Evolutionary conservation across 2,113 vertebrate species (phyloP).

Genomic region (Terrapene triunguis): DNA sequence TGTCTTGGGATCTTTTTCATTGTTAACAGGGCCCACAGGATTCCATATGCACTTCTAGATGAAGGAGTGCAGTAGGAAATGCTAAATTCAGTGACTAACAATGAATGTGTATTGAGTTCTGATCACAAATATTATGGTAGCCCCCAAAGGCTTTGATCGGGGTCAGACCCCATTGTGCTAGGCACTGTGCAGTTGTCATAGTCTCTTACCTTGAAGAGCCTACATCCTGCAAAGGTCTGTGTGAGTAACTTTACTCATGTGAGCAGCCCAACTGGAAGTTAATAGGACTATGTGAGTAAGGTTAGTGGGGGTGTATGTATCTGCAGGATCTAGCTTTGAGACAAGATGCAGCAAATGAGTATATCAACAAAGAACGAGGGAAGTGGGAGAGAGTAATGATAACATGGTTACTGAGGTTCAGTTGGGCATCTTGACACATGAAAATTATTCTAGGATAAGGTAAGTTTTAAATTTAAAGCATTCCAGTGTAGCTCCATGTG

Average conservation of each 20-base stretch:
- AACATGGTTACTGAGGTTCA: no score
- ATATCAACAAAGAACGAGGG: not conserved
- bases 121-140: not conserved
- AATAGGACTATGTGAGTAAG: not conserved
- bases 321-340: not conserved
- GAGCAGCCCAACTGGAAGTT: not conserved
- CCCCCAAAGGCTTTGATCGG: not conserved
- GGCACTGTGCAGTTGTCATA: not conserved
- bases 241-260: not conserved
- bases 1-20: not conserved
- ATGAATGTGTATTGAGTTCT: not conserved
- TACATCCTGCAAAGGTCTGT: not conserved
- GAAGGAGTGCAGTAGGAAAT: not conserved
- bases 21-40: not conserved
- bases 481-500: not conserved
- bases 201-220: not conserved
- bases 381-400: no score
- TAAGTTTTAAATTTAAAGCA: not conserved
- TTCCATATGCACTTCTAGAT: not conserved
- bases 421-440: not conserved
- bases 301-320: not conserved
- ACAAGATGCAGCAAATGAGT: not conserved
- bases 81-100: not conserved
- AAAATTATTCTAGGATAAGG: not conserved
- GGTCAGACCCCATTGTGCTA: not conserved